A percentile compares a stretch with the other conserved stretches of the same genome.
These are phyloP conservation scores for Syngnathus typhle DNA, from an alignment of 2,113 vertebrate species.

Conservation along the genomic window DNA sequence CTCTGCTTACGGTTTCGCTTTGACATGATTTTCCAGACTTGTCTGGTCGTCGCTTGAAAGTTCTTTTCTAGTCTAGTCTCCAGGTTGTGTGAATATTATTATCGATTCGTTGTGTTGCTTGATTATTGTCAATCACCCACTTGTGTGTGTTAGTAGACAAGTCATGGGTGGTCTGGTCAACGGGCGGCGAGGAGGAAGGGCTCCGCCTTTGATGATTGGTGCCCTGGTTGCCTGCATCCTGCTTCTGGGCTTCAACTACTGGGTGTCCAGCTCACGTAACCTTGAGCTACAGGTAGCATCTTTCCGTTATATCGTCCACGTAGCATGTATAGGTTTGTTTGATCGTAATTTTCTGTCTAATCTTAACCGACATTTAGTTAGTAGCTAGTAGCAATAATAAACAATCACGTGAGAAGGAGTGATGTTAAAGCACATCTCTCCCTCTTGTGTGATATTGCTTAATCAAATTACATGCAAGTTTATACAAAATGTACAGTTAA, in stretches of 20 bases:
- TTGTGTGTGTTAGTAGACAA: constrained; percentile 20
- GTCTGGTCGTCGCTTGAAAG: no score
- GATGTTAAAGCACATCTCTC: neutral
- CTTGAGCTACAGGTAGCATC: constrained; percentile 81
- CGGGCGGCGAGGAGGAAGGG: constrained; percentile 82
- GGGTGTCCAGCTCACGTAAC: constrained; percentile 86
- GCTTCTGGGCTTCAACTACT: constrained; percentile 91
- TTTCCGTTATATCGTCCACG: neutral
- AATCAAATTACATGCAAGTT: no score
- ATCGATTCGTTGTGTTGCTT: no score
- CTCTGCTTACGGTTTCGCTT: no score
- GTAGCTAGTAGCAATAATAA: neutral
- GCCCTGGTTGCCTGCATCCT: constrained; percentile 81
- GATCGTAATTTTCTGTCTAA: neutral
- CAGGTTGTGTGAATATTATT: no score
- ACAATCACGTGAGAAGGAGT: no score
- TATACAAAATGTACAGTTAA: neutral
- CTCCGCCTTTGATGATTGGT: constrained; percentile 80
- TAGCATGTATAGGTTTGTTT: neutral
- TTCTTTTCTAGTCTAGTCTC: no score
- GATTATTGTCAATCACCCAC: neutral
- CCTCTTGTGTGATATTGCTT: neutral
- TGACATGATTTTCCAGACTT: no score
- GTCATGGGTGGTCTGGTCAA: constrained; percentile 82
- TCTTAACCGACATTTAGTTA: neutral